phyloP scores from a whole-genome alignment of 2,888 invertebrate species.

The Hypena proboscidalis region DNA sequence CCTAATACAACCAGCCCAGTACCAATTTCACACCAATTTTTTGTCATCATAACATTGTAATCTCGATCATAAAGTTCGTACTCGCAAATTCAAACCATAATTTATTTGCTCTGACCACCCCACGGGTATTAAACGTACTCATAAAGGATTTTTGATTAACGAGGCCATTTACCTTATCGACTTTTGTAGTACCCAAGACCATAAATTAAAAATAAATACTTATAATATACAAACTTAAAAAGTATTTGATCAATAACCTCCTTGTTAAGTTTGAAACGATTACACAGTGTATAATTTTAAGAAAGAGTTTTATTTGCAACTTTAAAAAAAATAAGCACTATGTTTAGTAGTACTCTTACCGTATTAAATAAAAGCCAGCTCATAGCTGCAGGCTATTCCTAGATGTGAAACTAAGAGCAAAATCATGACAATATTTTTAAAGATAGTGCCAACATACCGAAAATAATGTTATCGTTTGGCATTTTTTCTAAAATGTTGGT shows the following conservation, averaged over 20 bases:
- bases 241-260: slow-evolving; percentile 1
- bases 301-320: slow-evolving; percentile 1
- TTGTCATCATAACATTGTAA: slow-evolving; percentile 27
- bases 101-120: slow-evolving; percentile 31
- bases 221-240: no score
- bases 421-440: not conserved
- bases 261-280: not conserved
- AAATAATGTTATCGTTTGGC: no score
- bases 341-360: slow-evolving; percentile 6
- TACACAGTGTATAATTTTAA: slow-evolving; percentile 2
- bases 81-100: slow-evolving; percentile 18
- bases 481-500: no score
- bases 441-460: slow-evolving; percentile 4
- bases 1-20: not conserved
- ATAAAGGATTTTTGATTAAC: slow-evolving; percentile 25
- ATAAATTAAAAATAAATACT: not conserved
- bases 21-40: slow-evolving; percentile 4
- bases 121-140: slow-evolving; percentile 14
- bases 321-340: not conserved
- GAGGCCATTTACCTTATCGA: slow-evolving; percentile 14
- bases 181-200: not conserved
- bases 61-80: slow-evolving; percentile 25
- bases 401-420: slow-evolving; percentile 6
- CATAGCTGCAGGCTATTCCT: slow-evolving; percentile 12
- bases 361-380: slow-evolving; percentile 1